These are phyloP conservation scores for Lanistes nyassanus DNA, from an alignment of 1,140 invertebrate genomes.

Conservation along the genomic window DNA sequence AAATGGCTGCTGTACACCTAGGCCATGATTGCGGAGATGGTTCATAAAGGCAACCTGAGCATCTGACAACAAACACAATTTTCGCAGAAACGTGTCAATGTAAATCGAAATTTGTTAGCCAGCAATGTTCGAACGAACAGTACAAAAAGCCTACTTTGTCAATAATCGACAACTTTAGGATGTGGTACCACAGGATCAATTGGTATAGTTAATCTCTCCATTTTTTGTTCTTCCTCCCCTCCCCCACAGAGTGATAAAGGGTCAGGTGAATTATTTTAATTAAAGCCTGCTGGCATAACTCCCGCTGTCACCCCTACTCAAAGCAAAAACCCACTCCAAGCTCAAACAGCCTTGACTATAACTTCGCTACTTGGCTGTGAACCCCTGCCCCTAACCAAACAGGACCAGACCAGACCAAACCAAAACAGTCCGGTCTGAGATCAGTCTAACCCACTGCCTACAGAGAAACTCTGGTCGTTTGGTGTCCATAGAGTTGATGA, in stretches of 20 bases:
- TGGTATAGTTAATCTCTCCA: not conserved
- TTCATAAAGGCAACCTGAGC: constrained; percentile 38
- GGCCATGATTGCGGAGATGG: constrained; percentile 36
- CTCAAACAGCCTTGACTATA: too few relatives aligned
- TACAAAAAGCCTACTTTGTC: too few relatives aligned
- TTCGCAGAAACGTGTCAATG: not conserved
- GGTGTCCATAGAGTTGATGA: constrained; percentile 84
- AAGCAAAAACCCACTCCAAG: too few relatives aligned
- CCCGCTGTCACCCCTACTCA: too few relatives aligned
- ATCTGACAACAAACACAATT: constrained; percentile 33
- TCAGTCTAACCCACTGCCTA: too few relatives aligned
- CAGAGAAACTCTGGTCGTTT: constrained; percentile 73
- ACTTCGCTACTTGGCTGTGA: too few relatives aligned
- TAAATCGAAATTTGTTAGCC: not conserved
- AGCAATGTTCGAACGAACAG: too few relatives aligned
- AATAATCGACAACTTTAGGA: not conserved
- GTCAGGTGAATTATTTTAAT: too few relatives aligned
- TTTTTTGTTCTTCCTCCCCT: not conserved
- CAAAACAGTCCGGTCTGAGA: too few relatives aligned
- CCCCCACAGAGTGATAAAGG: not conserved
- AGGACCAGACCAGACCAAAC: too few relatives aligned
- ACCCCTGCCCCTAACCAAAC: too few relatives aligned
- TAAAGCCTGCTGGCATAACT: too few relatives aligned
- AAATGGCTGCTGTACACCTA: constrained; percentile 41
- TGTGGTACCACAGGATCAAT: not conserved